These are phyloP conservation scores for Phoenicopterus ruber DNA, from an alignment of 2,113 vertebrate species.

Conservation along the genomic window DNA sequence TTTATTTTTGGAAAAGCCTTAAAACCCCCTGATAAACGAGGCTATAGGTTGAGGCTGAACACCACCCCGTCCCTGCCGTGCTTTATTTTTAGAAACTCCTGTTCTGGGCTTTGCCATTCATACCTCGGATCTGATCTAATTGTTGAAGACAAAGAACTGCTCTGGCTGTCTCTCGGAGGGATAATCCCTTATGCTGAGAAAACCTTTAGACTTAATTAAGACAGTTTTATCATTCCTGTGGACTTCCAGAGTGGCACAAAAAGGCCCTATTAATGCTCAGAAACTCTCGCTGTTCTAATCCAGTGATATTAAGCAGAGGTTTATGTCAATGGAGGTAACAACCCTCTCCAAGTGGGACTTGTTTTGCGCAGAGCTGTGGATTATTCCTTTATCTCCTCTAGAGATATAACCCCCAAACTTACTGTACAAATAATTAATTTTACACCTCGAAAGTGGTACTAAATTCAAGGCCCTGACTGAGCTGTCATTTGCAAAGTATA, in stretches of 20 bases:
- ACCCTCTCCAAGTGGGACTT: not conserved
- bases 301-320: not conserved
- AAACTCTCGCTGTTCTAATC: not conserved
- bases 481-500: not conserved
- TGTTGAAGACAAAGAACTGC: slow-evolving; percentile 28
- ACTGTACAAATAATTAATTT: slow-evolving; percentile 21
- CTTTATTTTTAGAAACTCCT: not conserved
- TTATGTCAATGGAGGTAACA: slow-evolving; percentile 7
- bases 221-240: slow-evolving; percentile 39
- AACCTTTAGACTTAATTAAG: slow-evolving; percentile 58
- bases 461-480: not conserved
- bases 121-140: not conserved
- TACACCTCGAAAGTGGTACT: not conserved
- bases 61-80: not conserved
- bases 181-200: slow-evolving; percentile 41
- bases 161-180: not conserved
- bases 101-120: not conserved
- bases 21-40: not conserved
- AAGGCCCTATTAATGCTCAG: slow-evolving; percentile 2
- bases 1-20: slow-evolving; percentile 2
- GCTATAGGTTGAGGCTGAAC: not conserved
- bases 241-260: slow-evolving; percentile 15
- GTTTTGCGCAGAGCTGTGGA: not conserved
- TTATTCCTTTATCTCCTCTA: slow-evolving; percentile 2
- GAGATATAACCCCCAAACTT: not conserved